Percentiles rank a stretch among this genome's conserved stretches.
These are phyloP conservation scores for Rotaria socialis DNA, from an alignment of 2,888 invertebrate species.

Conservation along the genomic window DNA sequence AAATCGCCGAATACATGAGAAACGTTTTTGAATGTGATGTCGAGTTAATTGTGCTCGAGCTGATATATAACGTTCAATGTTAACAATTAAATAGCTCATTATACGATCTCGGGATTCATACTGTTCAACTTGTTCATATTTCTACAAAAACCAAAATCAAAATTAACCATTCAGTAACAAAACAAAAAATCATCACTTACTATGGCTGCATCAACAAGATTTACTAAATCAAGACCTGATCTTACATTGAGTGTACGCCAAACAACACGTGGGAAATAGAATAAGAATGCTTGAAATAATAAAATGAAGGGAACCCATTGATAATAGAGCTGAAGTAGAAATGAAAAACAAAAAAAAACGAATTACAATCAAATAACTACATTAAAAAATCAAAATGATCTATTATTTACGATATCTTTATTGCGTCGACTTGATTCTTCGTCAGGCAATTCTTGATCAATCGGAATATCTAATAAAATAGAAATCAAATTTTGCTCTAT, in stretches of 20 bases:
- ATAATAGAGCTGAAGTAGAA: slow-evolving; percentile 35
- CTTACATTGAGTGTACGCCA: slow-evolving; percentile 45
- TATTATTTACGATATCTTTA: slow-evolving; percentile 16
- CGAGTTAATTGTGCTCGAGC: slow-evolving; percentile 35
- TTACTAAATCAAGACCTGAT: slow-evolving; percentile 44
- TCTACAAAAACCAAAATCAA: background rate
- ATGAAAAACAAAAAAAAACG: background rate
- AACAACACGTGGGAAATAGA: slow-evolving; percentile 44
- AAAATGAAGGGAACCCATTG: slow-evolving; percentile 46
- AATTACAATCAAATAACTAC: background rate
- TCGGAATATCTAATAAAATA: slow-evolving; percentile 36
- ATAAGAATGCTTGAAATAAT: slow-evolving; percentile 47
- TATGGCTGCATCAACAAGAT: slow-evolving; percentile 45
- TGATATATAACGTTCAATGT: slow-evolving; percentile 45
- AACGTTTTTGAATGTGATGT: background rate
- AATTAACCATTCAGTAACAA: too few species aligned
- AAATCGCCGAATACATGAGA: background rate
- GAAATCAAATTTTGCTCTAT: background rate
- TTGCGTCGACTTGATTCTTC: slow-evolving; percentile 28
- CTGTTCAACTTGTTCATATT: slow-evolving; percentile 46
- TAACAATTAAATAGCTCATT: slow-evolving; percentile 44
- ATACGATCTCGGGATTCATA: slow-evolving; percentile 45
- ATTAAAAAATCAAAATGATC: background rate
- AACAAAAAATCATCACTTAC: background rate
- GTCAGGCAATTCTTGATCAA: slow-evolving; percentile 43